These are phyloP conservation scores for Peromyscus polionotus DNA, from an alignment of 2,113 vertebrate genomes.

Conservation along the genomic window DNA sequence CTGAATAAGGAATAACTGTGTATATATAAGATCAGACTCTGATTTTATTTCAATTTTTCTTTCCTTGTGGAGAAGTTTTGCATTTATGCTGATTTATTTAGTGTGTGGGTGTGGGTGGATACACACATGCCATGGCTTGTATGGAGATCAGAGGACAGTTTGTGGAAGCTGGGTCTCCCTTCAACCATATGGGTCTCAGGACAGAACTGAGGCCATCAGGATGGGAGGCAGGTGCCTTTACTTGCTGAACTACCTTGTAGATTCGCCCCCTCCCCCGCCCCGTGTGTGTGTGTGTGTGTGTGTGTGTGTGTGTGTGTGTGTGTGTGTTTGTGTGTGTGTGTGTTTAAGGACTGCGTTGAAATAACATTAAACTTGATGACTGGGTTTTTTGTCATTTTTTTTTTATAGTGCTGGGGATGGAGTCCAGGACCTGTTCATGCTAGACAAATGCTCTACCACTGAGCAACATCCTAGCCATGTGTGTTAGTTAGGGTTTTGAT, in stretches of 20 bases:
- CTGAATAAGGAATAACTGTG: not conserved
- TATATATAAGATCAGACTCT: not conserved
- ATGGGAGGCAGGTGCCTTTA: not conserved
- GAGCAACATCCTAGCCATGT: not conserved
- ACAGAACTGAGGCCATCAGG: not conserved
- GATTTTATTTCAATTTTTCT: not conserved
- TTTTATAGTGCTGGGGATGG: not conserved
- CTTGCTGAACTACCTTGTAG: not conserved
- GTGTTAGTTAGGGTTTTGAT: not conserved
- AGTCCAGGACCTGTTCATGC: not conserved
- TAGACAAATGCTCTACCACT: not conserved
- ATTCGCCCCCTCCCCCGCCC: too few species aligned
- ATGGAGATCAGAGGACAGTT: not conserved
- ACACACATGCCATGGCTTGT: too few species aligned
- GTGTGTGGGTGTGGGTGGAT: not conserved
- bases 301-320: not conserved
- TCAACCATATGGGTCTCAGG: not conserved
- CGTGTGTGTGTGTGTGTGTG: not conserved
- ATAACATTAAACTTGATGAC: not conserved
- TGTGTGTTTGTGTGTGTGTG: not conserved
- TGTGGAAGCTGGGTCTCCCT: not conserved
- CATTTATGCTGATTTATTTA: not conserved
- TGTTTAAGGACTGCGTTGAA: not conserved
- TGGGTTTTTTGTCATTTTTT: not conserved
- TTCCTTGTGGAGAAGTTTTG: not conserved